Evolutionary conservation across 2,888 invertebrate genomes (phyloP).

Genomic region (Cheilosia pagana): DNA sequence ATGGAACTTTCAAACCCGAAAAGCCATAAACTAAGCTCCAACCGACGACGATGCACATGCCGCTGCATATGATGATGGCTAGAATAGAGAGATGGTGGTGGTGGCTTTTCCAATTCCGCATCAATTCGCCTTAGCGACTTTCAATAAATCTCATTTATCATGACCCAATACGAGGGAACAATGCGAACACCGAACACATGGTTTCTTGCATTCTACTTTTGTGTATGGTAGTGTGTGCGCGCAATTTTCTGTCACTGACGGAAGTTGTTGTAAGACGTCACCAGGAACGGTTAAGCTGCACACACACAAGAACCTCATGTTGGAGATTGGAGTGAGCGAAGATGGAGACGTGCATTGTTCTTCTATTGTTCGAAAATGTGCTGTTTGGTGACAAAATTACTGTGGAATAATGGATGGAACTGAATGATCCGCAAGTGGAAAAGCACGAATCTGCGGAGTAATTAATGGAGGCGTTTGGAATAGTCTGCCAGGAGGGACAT

Average conservation of each 20-base stretch:
- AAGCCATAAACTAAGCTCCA: conserved; percentile 67
- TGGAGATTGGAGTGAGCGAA: neutral
- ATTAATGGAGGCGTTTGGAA: neutral
- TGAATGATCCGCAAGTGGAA: neutral
- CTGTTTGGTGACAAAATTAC: conserved; percentile 32
- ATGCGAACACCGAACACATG: conserved; percentile 70
- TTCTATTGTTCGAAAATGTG: conserved; percentile 18
- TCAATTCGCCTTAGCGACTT: conserved; percentile 76
- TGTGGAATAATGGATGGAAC: neutral
- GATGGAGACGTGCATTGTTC: conserved; percentile 29
- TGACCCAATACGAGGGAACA: conserved; percentile 73
- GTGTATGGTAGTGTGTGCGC: neutral
- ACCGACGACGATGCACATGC: neutral
- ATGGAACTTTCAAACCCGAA: conserved; percentile 62
- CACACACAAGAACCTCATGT: conserved; percentile 7
- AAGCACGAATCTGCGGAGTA: neutral
- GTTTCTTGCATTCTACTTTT: conserved; percentile 48
- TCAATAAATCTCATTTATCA: conserved; percentile 77
- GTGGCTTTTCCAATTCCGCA: conserved; percentile 59
- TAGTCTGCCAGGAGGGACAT: neutral
- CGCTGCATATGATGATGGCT: neutral
- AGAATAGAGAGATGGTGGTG: neutral
- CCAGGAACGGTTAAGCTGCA: conserved; percentile 26
- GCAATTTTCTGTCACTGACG: conserved; percentile 29
- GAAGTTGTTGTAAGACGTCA: conserved; percentile 65